Evolutionary conservation across 2,113 vertebrate species (phyloP).

Genomic region (Mesitornis unicolor): DNA sequence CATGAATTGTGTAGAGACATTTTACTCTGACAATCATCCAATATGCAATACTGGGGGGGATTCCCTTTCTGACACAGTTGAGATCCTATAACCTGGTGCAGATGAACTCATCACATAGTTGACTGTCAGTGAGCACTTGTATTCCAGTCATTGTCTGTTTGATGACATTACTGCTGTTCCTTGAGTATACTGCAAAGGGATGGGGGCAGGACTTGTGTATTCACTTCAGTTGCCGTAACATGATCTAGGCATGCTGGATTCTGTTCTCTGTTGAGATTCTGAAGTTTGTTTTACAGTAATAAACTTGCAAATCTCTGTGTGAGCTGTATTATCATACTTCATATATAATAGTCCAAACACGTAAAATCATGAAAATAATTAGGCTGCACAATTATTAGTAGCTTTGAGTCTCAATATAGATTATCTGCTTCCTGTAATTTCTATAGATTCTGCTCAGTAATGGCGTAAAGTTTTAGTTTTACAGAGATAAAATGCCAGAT

Average conservation of each 20-base stretch:
- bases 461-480: not conserved
- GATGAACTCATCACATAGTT: not conserved
- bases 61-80: too few relatives aligned
- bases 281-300: not conserved
- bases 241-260: not conserved
- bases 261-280: not conserved
- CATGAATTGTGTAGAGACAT: fast-evolving
- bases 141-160: not conserved
- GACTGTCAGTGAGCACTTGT: not conserved
- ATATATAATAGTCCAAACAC: not conserved
- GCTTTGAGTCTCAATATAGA: not conserved
- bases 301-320: not conserved
- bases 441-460: not conserved
- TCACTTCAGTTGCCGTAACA: fast-evolving
- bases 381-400: not conserved
- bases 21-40: not conserved
- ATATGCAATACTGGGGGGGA: not conserved
- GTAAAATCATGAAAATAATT: not conserved
- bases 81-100: not conserved
- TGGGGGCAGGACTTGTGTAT: not conserved
- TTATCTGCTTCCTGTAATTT: not conserved
- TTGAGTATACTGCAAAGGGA: fast-evolving
- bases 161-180: not conserved
- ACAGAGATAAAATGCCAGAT: not conserved
- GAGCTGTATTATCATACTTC: not conserved